Conservation (phyloP, 1,140 invertebrate genomes). For the Mamestra configurata region DNA sequence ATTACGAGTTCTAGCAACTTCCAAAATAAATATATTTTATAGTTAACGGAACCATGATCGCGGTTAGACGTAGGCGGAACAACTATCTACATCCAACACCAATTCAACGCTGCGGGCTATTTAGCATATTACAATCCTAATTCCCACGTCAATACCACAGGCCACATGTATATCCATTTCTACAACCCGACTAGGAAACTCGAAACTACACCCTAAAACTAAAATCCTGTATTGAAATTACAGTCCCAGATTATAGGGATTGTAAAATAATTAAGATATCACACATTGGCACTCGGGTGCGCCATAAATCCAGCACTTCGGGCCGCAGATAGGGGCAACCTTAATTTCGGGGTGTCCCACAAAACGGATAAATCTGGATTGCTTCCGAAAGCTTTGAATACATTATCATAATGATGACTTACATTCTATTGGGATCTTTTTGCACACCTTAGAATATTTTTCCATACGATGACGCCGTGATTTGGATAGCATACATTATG, state of each 20-base stretch:
- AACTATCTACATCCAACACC: not conserved
- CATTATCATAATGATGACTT: slow-evolving; percentile 58
- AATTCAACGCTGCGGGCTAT: slow-evolving; percentile 16
- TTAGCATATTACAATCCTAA: slow-evolving; percentile 37
- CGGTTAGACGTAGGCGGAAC: not conserved
- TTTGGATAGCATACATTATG: slow-evolving; percentile 14
- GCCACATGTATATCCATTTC: not conserved
- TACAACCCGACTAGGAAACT: not conserved
- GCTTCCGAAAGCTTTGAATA: slow-evolving; percentile 65
- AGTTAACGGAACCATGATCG: not conserved
- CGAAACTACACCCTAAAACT: not conserved
- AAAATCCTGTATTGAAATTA: slow-evolving; percentile 28
- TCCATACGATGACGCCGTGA: not conserved
- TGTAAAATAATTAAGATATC: slow-evolving; percentile 64
- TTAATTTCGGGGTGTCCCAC: slow-evolving; percentile 62
- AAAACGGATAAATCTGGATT: slow-evolving; percentile 57
- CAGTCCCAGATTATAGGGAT: slow-evolving; percentile 42
- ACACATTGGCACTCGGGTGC: slow-evolving; percentile 50
- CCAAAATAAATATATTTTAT: too few species aligned
- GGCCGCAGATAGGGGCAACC: slow-evolving; percentile 57
- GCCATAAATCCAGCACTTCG: slow-evolving; percentile 57
- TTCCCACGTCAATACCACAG: not conserved
- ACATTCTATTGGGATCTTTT: slow-evolving; percentile 34
- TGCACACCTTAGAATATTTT: slow-evolving; percentile 46
- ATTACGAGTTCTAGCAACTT: too few species aligned